Percentiles rank a stretch among this genome's conserved stretches.
phyloP scores from a whole-genome alignment of 2,113 vertebrate genomes.

The Eurypyga helias region DNA sequence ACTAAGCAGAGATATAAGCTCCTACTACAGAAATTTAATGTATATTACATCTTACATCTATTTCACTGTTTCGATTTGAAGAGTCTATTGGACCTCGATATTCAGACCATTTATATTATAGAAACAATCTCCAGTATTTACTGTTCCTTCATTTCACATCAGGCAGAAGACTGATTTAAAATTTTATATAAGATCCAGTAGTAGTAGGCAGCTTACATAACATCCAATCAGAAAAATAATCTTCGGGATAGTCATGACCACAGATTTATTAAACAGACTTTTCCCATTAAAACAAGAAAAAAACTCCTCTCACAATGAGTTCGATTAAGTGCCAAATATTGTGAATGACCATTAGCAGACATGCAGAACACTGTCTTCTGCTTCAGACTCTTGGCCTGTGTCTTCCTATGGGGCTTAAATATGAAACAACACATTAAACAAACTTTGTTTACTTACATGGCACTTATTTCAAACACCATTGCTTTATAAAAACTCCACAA shows the following conservation, averaged over 20 bases:
- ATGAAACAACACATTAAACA: background rate
- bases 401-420: background rate
- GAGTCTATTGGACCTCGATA: background rate
- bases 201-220: background rate
- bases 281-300: background rate
- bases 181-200: background rate
- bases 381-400: background rate
- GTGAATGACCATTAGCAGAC: background rate
- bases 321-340: background rate
- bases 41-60: background rate
- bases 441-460: background rate
- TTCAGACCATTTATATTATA: background rate
- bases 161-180: background rate
- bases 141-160: background rate
- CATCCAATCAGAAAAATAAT: background rate
- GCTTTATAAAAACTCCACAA: background rate
- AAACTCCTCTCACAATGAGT: background rate
- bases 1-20: background rate
- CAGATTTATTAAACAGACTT: background rate
- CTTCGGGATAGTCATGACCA: background rate
- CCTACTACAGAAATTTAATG: background rate
- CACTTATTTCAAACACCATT: background rate
- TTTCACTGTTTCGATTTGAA: background rate
- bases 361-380: background rate
- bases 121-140: background rate